Conservation (phyloP, 2,113 vertebrate species). For the Apodemus speciosus region DNA sequence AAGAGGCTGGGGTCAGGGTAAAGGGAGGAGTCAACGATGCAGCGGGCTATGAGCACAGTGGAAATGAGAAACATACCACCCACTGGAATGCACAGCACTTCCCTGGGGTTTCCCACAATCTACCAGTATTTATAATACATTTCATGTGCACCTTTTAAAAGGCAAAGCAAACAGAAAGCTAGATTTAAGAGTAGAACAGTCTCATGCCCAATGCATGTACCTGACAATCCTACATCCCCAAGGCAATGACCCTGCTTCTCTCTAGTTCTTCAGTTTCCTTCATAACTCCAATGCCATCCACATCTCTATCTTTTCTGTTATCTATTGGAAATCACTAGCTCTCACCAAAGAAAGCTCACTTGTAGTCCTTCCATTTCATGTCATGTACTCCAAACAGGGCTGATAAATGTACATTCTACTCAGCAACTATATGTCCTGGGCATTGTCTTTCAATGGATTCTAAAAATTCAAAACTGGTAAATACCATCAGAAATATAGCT, state of each 20-base stretch:
- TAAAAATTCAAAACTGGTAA: constrained; percentile 19
- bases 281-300: neutral
- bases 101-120: neutral
- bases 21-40: neutral
- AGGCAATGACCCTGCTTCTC: neutral
- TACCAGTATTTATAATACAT: neutral
- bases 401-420: constrained; percentile 5
- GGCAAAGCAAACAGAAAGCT: constrained; percentile 1
- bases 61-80: neutral
- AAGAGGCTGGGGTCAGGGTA: neutral
- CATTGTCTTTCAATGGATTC: constrained; percentile 25
- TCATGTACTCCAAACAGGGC: neutral
- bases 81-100: neutral
- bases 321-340: constrained; percentile 15
- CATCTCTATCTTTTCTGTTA: neutral
- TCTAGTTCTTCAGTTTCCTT: constrained; percentile 18
- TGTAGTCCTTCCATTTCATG: neutral
- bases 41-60: neutral
- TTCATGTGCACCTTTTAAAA: neutral
- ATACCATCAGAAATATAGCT: neutral
- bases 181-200: neutral
- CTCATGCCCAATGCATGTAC: neutral
- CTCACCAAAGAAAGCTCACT: neutral
- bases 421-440: neutral
- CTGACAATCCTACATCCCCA: neutral